Conservation (phyloP, 2,888 invertebrate species). For the Crematogaster levior region DNA sequence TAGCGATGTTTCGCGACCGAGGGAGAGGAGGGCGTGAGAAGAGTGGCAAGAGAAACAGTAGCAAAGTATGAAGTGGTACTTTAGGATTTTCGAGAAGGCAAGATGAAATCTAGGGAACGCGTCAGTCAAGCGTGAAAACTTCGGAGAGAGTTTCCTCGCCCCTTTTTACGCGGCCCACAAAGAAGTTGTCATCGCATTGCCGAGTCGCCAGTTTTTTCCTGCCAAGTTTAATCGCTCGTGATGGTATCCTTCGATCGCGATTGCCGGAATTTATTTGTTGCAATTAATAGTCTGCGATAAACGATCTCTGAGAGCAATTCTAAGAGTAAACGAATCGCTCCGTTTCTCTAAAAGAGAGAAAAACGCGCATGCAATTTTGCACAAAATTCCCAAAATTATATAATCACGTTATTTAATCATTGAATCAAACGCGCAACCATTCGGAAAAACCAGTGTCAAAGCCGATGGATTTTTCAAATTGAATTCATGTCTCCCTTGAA, state of each 20-base stretch:
- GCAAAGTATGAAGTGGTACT: slow-evolving; percentile 46
- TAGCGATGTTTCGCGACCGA: slow-evolving; percentile 20
- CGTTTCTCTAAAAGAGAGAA: neutral
- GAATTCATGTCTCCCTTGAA: neutral
- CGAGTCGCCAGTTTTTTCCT: slow-evolving; percentile 17
- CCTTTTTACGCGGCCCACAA: slow-evolving; percentile 20
- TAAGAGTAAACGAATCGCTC: neutral
- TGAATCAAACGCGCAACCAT: neutral
- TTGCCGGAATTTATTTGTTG: slow-evolving; percentile 10
- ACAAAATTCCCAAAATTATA: neutral
- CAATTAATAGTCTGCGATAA: neutral
- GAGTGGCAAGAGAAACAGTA: slow-evolving; percentile 20
- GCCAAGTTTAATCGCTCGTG: neutral
- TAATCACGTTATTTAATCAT: neutral
- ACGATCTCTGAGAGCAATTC: neutral
- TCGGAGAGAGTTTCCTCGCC: slow-evolving; percentile 22
- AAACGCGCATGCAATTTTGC: neutral
- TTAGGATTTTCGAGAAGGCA: slow-evolving; percentile 35
- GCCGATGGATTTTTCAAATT: neutral
- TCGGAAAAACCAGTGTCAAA: neutral
- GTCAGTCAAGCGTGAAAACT: slow-evolving; percentile 69
- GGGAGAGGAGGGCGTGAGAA: neutral
- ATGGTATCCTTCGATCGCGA: neutral
- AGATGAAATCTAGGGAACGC: slow-evolving; percentile 61
- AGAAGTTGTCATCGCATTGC: slow-evolving; percentile 15